Evolutionary conservation across 1,140 invertebrate genomes (phyloP), one percentile per base, ranked within the genome.

Genomic region (Bradynema listronoti): DNA sequence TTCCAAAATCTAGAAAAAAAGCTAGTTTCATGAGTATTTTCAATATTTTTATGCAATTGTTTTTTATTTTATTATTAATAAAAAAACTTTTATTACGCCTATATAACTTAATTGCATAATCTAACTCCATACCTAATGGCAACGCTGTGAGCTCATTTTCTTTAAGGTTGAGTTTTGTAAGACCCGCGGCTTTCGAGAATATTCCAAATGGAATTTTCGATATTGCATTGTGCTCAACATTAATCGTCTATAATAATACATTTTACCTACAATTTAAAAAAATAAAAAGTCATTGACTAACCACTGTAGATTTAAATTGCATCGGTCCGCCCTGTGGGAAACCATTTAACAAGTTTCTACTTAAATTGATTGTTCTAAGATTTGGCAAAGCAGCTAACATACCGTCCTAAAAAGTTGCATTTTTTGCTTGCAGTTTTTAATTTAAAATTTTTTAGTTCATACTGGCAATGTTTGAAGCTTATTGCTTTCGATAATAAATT

Each of bases 401-500:
- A 9, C 92, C 92, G 71, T 97, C 92, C 61, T 58, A 46, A 57
- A 69, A 61, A 7, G 19, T 7, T 24, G 22, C 22, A 50, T 19
- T 50, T 61, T 59, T 7, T 66, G 16, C 22, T 1, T 16, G 65
- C 24, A n/a, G 19, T 34, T 47, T 64, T 61, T 24, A 32, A 56
- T 29, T 32, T 46, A 27, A 50, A 24, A 34, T 58, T 7, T 66
- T 32, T 34, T 4, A 25, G 24, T 47, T 27, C 4, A 39, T 16
- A 63, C 61, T 0, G 94, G 92, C 61, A 98, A 82, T 69, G 88
- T 86, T 46, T 86, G 88, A 66, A 99, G 89, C 71, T 90, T 87
- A 80, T 98, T 99, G 57, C 91, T 90, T 84, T 99, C 95, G 5
- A 98, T 88, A 80, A 97, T 99, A 78, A 98, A 98, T 79, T 99